phyloP scores from a whole-genome alignment of 2,797 vertebrate genomes.

The Simalia tracyae region DNA sequence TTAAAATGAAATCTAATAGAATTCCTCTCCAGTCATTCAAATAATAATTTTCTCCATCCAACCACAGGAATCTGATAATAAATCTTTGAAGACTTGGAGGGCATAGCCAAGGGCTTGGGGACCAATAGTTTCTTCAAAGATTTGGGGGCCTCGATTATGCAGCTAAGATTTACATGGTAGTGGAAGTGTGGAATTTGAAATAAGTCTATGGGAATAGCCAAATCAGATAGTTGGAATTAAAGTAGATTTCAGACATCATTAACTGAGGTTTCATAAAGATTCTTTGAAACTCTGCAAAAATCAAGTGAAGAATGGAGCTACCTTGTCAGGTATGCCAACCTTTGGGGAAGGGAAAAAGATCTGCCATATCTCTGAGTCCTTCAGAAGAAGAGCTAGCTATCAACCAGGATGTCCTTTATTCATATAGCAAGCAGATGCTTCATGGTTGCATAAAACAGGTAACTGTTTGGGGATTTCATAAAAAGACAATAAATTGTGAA shows the following conservation, averaged over 20 bases:
- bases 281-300: neutral
- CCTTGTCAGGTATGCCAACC: neutral
- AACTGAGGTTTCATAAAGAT: neutral
- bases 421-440: neutral
- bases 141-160: neutral
- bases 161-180: neutral
- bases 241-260: accelerated
- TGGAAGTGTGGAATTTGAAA: neutral
- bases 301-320: neutral
- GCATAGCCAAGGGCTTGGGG: neutral
- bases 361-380: neutral
- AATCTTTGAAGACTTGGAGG: neutral
- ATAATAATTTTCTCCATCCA: neutral
- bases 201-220: neutral
- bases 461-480: neutral
- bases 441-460: neutral
- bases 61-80: neutral
- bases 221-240: neutral
- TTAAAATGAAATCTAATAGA: neutral
- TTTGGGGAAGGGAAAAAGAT: neutral
- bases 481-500: neutral
- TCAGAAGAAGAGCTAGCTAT: neutral
- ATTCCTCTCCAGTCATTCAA: neutral
- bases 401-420: neutral
- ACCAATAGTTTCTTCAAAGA: neutral